Conservation (phyloP, 1,140 invertebrate genomes). For the Apolygus lucorum region DNA sequence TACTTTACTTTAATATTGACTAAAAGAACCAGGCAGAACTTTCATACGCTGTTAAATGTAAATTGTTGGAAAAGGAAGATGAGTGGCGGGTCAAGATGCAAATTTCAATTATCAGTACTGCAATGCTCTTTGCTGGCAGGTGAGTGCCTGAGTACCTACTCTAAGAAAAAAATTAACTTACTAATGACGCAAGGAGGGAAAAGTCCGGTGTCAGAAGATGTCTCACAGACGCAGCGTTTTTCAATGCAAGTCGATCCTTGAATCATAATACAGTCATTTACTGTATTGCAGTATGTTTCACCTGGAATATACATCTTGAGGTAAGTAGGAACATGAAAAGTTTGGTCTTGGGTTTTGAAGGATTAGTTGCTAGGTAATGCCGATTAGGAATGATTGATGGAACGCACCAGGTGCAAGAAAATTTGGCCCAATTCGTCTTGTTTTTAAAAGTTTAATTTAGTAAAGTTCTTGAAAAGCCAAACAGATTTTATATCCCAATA, state of each 20-base stretch:
- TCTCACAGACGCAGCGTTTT: conserved; percentile 26
- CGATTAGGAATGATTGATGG: background rate
- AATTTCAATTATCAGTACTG: too few species aligned
- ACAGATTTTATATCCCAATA: too few species aligned
- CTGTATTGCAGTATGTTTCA: conserved; percentile 21
- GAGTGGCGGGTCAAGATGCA: too few species aligned
- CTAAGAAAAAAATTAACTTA: background rate
- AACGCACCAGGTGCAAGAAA: background rate
- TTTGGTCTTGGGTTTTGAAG: too few species aligned
- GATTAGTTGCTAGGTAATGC: background rate
- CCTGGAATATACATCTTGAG: too few species aligned
- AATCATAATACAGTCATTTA: conserved; percentile 24
- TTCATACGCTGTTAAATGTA: too few species aligned
- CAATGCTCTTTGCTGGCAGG: too few species aligned
- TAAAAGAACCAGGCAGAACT: too few species aligned
- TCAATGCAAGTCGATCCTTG: conserved; percentile 28
- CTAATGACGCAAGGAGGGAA: conserved; percentile 18
- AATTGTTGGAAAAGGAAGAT: too few species aligned
- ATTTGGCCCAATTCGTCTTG: background rate
- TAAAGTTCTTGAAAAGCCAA: background rate
- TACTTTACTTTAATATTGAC: too few species aligned
- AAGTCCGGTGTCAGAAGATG: conserved; percentile 21
- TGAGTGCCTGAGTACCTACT: too few species aligned
- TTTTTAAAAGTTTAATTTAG: background rate
- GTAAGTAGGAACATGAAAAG: too few species aligned